phyloP scores from a whole-genome alignment of 1,140 invertebrate genomes.

The Neotoxoptera formosana region DNA sequence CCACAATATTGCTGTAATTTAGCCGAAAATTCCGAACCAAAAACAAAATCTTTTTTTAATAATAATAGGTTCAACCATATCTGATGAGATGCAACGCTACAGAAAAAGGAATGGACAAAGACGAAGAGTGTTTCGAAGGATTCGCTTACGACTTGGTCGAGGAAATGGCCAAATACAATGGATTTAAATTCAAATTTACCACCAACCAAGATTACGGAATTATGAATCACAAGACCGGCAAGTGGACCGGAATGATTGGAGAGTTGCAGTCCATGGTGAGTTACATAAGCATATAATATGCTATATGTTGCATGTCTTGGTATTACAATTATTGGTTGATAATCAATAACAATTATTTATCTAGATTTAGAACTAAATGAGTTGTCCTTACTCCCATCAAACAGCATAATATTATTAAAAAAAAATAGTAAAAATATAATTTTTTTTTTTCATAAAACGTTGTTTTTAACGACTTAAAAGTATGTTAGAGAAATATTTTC shows the following conservation, averaged over 20 bases:
- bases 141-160: constrained; percentile 87
- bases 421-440: too few relatives aligned
- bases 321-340: too few relatives aligned
- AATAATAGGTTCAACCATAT: constrained; percentile 83
- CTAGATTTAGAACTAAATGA: too few relatives aligned
- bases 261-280: constrained; percentile 82
- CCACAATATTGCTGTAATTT: neutral
- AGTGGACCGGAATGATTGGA: constrained; percentile 95
- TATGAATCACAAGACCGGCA: constrained; percentile 76
- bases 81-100: constrained; percentile 85
- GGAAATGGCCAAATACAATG: constrained; percentile 89
- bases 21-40: neutral
- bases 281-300: neutral
- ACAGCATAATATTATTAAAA: too few relatives aligned
- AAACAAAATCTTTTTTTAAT: too few relatives aligned
- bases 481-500: too few relatives aligned
- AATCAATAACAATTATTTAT: too few relatives aligned
- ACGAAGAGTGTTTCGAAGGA: constrained; percentile 88
- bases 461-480: too few relatives aligned
- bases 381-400: too few relatives aligned
- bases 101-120: constrained; percentile 78
- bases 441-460: too few relatives aligned
- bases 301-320: neutral
- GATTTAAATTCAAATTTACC: constrained; percentile 81
- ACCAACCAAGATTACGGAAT: constrained; percentile 84